These are phyloP conservation scores for Hermodice carunculata DNA, from an alignment of 2,888 invertebrate species.

Conservation along the genomic window DNA sequence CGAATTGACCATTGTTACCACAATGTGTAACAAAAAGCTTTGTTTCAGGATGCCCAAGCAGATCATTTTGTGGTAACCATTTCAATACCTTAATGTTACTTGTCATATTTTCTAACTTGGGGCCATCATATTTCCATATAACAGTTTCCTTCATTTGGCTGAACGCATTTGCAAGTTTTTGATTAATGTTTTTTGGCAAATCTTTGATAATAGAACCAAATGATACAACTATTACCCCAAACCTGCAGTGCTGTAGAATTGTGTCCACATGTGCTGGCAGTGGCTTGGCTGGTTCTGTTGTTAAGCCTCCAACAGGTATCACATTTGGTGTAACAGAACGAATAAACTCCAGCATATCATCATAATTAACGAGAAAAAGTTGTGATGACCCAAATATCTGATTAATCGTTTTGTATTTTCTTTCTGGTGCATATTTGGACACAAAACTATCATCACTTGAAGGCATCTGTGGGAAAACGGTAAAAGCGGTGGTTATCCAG, in stretches of 20 bases:
- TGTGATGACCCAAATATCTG: slow-evolving; percentile 1
- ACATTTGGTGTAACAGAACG: slow-evolving; percentile 21
- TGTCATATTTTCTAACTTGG: not conserved
- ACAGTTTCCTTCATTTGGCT: not conserved
- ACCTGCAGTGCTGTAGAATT: not conserved
- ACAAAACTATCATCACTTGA: not conserved
- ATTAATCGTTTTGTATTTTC: not conserved
- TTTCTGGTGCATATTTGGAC: not conserved
- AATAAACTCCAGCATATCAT: slow-evolving; percentile 22
- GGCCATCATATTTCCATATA: slow-evolving; percentile 1
- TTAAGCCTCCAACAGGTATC: not conserved
- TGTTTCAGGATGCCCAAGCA: slow-evolving; percentile 36
- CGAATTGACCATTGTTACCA: slow-evolving; percentile 46
- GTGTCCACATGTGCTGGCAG: not conserved
- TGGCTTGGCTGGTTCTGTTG: not conserved
- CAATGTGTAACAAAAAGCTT: slow-evolving; percentile 50
- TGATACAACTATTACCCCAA: not conserved
- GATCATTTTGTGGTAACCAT: slow-evolving; percentile 26
- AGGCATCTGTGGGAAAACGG: not conserved
- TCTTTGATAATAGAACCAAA: not conserved
- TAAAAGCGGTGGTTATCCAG: not conserved
- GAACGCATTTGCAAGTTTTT: not conserved
- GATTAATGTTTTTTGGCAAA: not conserved
- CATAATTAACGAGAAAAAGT: slow-evolving; percentile 23
- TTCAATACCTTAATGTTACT: slow-evolving; percentile 9